Percentiles rank a stretch among this genome's conserved stretches.
phyloP scores from a whole-genome alignment of 2,113 vertebrate species.

The Nasalis larvatus region DNA sequence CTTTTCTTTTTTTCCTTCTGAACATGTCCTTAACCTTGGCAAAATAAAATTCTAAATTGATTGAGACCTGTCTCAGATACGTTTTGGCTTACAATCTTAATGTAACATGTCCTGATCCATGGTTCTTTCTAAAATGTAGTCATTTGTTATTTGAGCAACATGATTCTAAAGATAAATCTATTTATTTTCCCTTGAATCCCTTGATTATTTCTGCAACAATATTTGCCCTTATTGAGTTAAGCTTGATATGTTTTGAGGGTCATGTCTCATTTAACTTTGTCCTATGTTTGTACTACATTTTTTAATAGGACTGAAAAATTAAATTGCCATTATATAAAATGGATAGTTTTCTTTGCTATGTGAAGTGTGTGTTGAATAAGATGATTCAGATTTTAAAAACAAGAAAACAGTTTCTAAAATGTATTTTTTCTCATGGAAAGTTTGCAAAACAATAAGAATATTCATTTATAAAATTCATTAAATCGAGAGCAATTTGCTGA shows the following conservation, averaged over 20 bases:
- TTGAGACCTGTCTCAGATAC: too few relatives aligned
- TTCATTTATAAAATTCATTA: neutral
- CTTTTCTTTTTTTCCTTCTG: too few relatives aligned
- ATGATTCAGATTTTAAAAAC: neutral
- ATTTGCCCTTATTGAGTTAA: neutral
- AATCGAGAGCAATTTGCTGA: neutral
- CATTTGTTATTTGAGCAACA: neutral
- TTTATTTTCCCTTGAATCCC: neutral
- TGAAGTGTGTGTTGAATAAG: neutral
- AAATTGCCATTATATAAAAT: constrained; percentile 3
- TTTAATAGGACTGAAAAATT: neutral
- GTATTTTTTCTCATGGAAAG: neutral
- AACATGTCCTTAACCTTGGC: too few relatives aligned
- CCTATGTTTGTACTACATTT: neutral
- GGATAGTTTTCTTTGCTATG: neutral
- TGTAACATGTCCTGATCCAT: neutral
- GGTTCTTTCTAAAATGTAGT: neutral
- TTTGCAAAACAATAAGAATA: neutral
- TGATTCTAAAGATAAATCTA: neutral
- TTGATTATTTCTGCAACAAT: neutral
- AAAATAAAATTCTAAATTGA: too few relatives aligned
- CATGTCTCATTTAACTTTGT: neutral
- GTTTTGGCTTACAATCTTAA: neutral
- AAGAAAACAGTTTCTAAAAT: neutral
- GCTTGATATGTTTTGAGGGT: neutral